Evolutionary conservation across 2,888 invertebrate species (phyloP).

Genomic region (Diaphora mendica): DNA sequence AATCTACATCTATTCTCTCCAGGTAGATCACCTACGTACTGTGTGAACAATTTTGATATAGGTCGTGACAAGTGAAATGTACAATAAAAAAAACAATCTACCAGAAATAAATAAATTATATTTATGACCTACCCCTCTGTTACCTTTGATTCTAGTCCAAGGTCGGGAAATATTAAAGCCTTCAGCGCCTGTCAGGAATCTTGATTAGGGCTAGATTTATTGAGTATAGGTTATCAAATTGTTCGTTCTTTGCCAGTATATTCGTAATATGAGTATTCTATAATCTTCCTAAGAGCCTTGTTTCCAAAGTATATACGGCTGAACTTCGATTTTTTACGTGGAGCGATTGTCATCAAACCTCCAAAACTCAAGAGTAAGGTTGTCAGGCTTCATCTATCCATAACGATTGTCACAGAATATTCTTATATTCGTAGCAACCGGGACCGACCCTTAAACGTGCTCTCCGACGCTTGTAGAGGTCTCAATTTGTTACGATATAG

Average conservation of each 20-base stretch:
- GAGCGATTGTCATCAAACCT: too few species aligned
- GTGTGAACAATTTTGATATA: background rate
- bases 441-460: too few species aligned
- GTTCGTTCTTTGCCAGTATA: background rate
- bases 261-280: background rate
- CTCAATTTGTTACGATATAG: too few species aligned
- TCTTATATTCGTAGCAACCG: too few species aligned
- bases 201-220: conserved; percentile 38
- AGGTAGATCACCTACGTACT: background rate
- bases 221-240: conserved; percentile 8
- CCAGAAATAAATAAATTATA: conserved; percentile 15
- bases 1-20: background rate
- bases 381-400: too few species aligned
- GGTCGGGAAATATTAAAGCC: conserved; percentile 50
- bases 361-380: too few species aligned
- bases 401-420: too few species aligned
- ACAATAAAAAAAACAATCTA: background rate
- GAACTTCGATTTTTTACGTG: too few species aligned
- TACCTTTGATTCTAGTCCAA: conserved; percentile 22
- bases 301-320: too few species aligned
- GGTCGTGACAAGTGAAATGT: conserved; percentile 10
- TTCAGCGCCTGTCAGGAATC: conserved; percentile 45
- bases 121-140: conserved; percentile 5
- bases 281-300: too few species aligned
- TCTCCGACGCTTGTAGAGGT: too few species aligned